Percentiles rank a stretch among this genome's conserved stretches.
Evolutionary conservation across 2,113 vertebrate species (phyloP).

Genomic region (Eurypyga helias): DNA sequence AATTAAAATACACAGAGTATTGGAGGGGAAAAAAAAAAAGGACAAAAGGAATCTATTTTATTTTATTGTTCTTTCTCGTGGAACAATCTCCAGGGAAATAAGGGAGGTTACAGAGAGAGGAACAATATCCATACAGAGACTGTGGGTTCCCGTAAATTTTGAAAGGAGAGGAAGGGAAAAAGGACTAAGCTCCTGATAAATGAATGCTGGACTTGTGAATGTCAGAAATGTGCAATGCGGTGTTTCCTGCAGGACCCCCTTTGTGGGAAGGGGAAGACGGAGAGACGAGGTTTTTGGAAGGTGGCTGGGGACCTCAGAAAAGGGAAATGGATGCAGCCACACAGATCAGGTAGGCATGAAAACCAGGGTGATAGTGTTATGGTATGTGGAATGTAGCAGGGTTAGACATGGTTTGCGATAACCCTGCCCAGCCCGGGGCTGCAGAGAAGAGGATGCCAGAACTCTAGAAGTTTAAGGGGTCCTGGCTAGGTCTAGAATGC

Average conservation of each 20-base stretch:
- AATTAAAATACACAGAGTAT: neutral
- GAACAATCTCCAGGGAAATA: neutral
- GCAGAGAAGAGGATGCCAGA: neutral
- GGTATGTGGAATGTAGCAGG: neutral
- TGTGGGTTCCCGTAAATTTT: neutral
- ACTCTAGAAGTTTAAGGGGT: neutral
- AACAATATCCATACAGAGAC: neutral
- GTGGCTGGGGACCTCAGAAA: neutral
- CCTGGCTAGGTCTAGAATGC: neutral
- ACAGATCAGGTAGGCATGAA: neutral
- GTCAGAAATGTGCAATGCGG: fast-evolving
- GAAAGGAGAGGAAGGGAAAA: neutral
- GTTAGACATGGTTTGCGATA: fast-evolving
- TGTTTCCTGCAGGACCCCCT: neutral
- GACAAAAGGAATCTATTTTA: neutral
- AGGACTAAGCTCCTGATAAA: neutral
- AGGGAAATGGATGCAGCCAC: neutral
- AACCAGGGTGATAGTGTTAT: fast-evolving
- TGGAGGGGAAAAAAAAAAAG: fast-evolving
- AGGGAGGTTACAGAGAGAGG: neutral
- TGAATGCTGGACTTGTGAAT: neutral
- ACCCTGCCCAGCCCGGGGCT: neutral
- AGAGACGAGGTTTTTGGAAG: neutral
- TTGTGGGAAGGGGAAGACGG: fast-evolving
- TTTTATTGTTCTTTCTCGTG: neutral